Evolutionary conservation across 2,113 vertebrate genomes (phyloP).

Genomic region (mouse (Mus musculus)): GRCm39 chr12:20862501-20863000

Average conservation of each 20-base stretch:
- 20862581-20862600: not conserved
- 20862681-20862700: constrained; percentile 41
- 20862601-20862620: constrained; percentile 32
- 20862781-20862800: constrained; percentile 17
- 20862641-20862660: constrained; percentile 59
- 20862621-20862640: constrained; percentile 26
- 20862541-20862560: not conserved
- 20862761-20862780: not conserved
- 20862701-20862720: constrained; percentile 29
- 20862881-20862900: not conserved
- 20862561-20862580: not conserved
- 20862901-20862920: not conserved
- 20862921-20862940: not conserved
- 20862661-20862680: constrained; percentile 42
- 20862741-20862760: not conserved
- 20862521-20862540: not conserved
- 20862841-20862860: not conserved
- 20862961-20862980: not conserved
- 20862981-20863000: not conserved
- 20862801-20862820: no score
- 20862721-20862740: not conserved
- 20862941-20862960: not conserved
- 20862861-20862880: not conserved
- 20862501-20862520: accelerated
- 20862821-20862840: not conserved